Conservation (phyloP, 2,888 invertebrate genomes). For the Marronus borbonicus region DNA sequence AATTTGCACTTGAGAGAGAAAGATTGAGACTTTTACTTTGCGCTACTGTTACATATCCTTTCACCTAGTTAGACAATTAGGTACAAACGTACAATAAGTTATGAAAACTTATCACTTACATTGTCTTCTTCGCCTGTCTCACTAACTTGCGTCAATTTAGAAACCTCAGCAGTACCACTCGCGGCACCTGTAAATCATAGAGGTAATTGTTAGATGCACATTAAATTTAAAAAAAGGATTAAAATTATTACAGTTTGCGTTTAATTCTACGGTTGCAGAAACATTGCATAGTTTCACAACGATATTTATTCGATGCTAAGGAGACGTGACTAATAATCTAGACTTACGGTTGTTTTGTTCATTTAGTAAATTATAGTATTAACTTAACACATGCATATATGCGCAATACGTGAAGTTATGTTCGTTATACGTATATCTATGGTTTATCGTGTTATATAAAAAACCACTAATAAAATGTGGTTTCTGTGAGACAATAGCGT, state of each 20-base stretch:
- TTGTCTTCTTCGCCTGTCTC: constrained; percentile 28
- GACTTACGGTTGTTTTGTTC: constrained; percentile 40
- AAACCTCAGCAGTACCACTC: constrained; percentile 13
- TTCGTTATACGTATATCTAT: background rate
- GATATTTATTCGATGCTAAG: constrained; percentile 34
- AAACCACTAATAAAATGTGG: constrained; percentile 37
- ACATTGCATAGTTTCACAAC: constrained; percentile 29
- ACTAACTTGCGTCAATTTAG: constrained; percentile 43
- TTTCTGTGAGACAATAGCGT: constrained; percentile 27
- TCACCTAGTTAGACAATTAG: too few relatives aligned
- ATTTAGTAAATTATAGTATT: constrained; percentile 35
- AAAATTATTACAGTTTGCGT: constrained; percentile 25
- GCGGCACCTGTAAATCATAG: constrained; percentile 46
- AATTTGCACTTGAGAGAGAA: too few relatives aligned
- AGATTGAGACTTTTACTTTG: too few relatives aligned
- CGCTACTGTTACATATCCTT: too few relatives aligned
- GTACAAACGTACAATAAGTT: background rate
- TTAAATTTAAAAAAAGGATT: constrained; percentile 2
- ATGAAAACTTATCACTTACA: constrained; percentile 41
- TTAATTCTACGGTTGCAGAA: constrained; percentile 21
- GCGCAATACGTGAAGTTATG: constrained; percentile 11
- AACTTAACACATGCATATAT: constrained; percentile 13
- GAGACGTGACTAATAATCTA: constrained; percentile 38
- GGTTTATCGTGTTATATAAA: constrained; percentile 26
- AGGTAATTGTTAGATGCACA: constrained; percentile 21